These are phyloP conservation scores for Callospermophilus lateralis DNA, from an alignment of 2,113 vertebrate species.

Conservation along the genomic window DNA sequence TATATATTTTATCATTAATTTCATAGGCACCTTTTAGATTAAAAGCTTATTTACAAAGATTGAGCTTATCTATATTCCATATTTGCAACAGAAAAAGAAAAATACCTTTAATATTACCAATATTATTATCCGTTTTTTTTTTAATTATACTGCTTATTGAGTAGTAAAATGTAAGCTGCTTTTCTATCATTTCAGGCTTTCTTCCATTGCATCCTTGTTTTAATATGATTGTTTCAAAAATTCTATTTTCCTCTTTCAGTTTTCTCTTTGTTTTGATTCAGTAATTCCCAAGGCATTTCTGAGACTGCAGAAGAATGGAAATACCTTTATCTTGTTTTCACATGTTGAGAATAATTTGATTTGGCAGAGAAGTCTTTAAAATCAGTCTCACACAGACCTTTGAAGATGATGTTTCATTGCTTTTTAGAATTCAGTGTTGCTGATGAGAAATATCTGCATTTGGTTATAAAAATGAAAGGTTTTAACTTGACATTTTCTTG, in stretches of 20 bases:
- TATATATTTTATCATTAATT: neutral
- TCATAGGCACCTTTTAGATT: neutral
- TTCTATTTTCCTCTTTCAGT: neutral
- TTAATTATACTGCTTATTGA: neutral
- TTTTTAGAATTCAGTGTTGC: neutral
- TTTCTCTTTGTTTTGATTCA: neutral
- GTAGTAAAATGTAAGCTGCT: neutral
- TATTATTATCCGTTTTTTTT: neutral
- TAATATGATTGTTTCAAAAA: neutral
- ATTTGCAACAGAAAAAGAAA: neutral
- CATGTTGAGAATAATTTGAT: neutral
- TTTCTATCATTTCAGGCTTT: neutral
- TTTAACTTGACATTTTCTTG: neutral
- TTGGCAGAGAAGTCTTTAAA: neutral
- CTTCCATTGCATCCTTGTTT: neutral
- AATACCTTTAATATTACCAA: neutral
- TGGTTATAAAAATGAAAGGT: neutral
- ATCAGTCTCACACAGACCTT: neutral
- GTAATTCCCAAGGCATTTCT: neutral
- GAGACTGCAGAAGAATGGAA: neutral
- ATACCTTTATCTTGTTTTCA: neutral
- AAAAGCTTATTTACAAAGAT: neutral
- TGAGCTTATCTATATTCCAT: neutral
- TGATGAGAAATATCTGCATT: neutral
- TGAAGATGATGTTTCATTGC: neutral